Base-by-base conservation (phyloP, 2,888 invertebrate genomes). In the Dolichopus griseipennis region DNA sequence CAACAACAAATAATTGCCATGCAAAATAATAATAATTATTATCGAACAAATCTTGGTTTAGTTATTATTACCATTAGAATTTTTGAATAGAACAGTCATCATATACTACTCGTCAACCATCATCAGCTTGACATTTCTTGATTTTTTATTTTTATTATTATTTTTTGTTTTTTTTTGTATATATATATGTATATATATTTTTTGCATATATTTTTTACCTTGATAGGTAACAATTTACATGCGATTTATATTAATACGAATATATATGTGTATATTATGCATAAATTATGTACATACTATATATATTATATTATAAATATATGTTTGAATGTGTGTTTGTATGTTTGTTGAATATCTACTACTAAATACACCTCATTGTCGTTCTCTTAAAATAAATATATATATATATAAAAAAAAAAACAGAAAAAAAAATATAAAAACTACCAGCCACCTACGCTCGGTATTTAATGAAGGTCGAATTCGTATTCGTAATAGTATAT, bases 391-490 rank as follows among this genome's bases (percentile, higher is more conserved):
- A 18, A 52, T 2, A 7, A 6, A 2, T 18, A 52, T 10, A 7
- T 10, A 4, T 43, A 9, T 10, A 43, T 10, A 52, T 2, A 12
- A 52, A 52, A 52, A 52, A 52, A 52, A 52, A 52, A 12, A 52
- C 52, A 52, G 18, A 12, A 52, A 52, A 52, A 52, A 12, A 52
- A 52, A 52, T 18, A n/a, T 18, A 15, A 52, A 52, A 52, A 52
- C 6, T 18, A 52, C 15, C 15, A 18, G 15, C 52, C 43, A 52
- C 52, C 52, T 18, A 52, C 52, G 18, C 52, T 52, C 2, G 2
- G 15, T 52, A 52, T 52, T 52, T 52, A 52, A 52, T 52, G 52
- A 52, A 52, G 52, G 52, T 52, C 52, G 52, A 52, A 18, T 52
- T 52, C 18, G n/a, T 18, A 37, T 52, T 52, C 27, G 27, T 27